Conservation (phyloP, 1,140 invertebrate species). For the Drosophila virilis region DNA sequence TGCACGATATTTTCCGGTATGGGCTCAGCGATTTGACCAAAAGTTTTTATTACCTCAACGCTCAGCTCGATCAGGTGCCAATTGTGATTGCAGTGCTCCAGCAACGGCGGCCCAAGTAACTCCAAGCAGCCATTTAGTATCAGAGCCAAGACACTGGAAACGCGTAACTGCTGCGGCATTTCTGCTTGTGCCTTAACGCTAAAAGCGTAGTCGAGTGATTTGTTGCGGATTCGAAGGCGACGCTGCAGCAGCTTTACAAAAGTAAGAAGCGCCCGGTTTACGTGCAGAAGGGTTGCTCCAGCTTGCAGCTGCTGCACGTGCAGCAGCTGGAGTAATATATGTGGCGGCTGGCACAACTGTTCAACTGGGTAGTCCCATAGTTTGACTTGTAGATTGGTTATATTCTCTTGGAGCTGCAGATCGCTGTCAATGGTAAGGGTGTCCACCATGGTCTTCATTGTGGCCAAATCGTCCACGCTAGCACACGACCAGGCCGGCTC, state of each 20-base stretch:
- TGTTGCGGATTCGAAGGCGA: slow-evolving; percentile 31
- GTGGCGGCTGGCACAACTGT: slow-evolving; percentile 69
- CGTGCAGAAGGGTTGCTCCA: slow-evolving; percentile 18
- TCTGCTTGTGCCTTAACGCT: neutral
- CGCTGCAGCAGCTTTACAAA: slow-evolving; percentile 41
- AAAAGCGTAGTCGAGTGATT: slow-evolving; percentile 7
- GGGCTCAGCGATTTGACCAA: neutral
- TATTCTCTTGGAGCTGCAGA: slow-evolving; percentile 39
- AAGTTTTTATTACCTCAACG: slow-evolving; percentile 24
- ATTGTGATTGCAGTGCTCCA: slow-evolving; percentile 4
- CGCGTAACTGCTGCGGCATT: slow-evolving; percentile 29
- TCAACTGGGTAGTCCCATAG: slow-evolving; percentile 75
- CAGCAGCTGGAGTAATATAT: slow-evolving; percentile 61
- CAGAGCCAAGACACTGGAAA: slow-evolving; percentile 32
- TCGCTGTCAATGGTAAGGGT: slow-evolving; percentile 21
- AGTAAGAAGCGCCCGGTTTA: slow-evolving; percentile 28
- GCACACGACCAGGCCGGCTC: slow-evolving; percentile 64
- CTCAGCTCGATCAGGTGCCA: slow-evolving; percentile 56
- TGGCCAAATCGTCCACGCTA: slow-evolving; percentile 46
- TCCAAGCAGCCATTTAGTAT: slow-evolving; percentile 34
- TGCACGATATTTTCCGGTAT: neutral
- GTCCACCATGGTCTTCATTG: slow-evolving; percentile 56
- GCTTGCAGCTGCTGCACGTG: slow-evolving; percentile 39
- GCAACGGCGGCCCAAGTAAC: slow-evolving; percentile 8
- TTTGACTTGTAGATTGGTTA: slow-evolving; percentile 57